phyloP scores from a whole-genome alignment of 1,140 invertebrate species.

The Steinernema khuongi region DNA sequence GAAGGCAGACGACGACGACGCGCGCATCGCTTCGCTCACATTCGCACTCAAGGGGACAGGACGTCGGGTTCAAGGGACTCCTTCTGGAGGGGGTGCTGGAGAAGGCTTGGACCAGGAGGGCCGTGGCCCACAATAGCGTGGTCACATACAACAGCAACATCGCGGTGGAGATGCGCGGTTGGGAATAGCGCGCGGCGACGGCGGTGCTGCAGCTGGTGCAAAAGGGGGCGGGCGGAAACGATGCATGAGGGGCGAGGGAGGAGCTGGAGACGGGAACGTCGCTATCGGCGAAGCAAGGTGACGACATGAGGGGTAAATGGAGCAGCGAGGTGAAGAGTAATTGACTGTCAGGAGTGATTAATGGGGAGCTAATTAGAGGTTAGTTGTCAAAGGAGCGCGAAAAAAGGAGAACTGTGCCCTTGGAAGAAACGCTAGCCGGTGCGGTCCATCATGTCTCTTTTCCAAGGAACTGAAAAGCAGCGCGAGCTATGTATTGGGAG shows the following conservation, averaged over 20 bases:
- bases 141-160: neutral
- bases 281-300: neutral
- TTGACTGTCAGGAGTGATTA: neutral
- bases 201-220: neutral
- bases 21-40: slow-evolving; percentile 1
- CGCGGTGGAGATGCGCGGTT: slow-evolving; percentile 6
- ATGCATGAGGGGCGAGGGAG: neutral
- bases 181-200: neutral
- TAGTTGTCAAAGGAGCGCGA: neutral
- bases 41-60: slow-evolving; percentile 10
- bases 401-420: neutral
- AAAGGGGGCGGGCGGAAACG: neutral
- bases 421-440: no score
- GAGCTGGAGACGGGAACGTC: neutral
- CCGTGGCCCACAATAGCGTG: neutral
- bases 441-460: no score
- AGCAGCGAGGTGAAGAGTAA: slow-evolving; percentile 7
- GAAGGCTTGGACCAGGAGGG: neutral
- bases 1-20: neutral
- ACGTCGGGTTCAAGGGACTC: no score
- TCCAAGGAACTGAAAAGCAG: no score
- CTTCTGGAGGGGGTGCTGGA: no score
- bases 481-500: no score
- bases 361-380: neutral
- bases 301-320: neutral